Conservation (phyloP, 2,888 invertebrate genomes). For the Rotaria macrura region DNA sequence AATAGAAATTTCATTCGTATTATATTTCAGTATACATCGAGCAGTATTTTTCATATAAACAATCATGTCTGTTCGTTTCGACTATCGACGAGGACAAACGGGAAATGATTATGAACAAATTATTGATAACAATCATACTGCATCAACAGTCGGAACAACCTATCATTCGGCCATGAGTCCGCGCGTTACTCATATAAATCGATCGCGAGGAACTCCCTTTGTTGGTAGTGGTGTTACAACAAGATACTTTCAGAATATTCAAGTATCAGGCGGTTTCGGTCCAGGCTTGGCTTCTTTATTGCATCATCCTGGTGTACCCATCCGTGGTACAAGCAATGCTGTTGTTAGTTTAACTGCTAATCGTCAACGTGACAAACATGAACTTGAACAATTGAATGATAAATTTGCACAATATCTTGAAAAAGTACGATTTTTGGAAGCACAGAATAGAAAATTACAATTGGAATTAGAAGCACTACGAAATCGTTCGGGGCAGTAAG, state of each 20-base stretch:
- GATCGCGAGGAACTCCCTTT: background rate
- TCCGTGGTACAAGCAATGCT: background rate
- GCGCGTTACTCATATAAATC: background rate
- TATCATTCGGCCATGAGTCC: background rate
- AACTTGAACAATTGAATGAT: slow-evolving; percentile 48
- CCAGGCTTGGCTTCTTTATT: background rate
- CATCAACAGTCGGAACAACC: background rate
- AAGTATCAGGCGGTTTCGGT: background rate
- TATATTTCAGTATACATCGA: background rate
- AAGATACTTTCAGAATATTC: background rate
- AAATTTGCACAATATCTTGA: slow-evolving; percentile 54
- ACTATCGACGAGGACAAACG: background rate
- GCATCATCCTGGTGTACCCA: background rate
- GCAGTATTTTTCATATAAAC: background rate
- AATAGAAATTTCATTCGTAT: no score
- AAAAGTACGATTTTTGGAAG: slow-evolving; percentile 48
- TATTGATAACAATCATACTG: background rate
- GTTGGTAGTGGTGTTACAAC: background rate
- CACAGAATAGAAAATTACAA: slow-evolving; percentile 49
- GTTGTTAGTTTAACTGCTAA: slow-evolving; percentile 13
- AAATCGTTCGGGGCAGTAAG: background rate
- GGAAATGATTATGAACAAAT: background rate
- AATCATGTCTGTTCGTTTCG: background rate
- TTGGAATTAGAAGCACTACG: slow-evolving; percentile 42
- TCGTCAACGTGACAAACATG: slow-evolving; percentile 33